Evolutionary conservation across 2,888 invertebrate species (phyloP), one percentile per base, ranked within the genome.

Genomic region (Drosophila yooni): DNA sequence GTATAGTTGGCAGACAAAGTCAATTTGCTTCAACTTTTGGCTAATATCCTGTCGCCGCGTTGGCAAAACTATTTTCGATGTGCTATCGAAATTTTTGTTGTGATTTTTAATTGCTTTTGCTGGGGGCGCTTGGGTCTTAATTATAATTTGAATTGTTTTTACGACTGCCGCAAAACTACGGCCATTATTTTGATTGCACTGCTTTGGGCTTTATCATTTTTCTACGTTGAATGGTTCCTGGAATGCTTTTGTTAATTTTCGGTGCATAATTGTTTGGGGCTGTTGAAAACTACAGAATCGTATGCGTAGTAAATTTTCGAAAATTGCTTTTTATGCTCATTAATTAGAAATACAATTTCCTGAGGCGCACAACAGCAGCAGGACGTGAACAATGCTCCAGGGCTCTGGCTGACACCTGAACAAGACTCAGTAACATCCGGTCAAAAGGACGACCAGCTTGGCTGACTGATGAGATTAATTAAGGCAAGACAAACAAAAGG

Each of bases 381-480:
- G 74, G 64, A 79, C 29, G 57, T 65, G 72, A 59, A 74, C 73
- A 74, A 66, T 70, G 77, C 82, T 71, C 78, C 36, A 59, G 85
- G 82, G 73, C 76, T 31, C 52, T 34, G 58, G 61, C 73, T 76
- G 85, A 84, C 84, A 87, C 88, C 88, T 84, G 88, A 69, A 67
- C 66, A 79, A 65, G 64, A 79, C 71, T 81, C 76, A 58, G 81
- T 81, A 79, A 88, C 83, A 84, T 88, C 84, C 88, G 88, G 83
- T 76, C 73, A 83, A 83, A 76, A 72, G 86, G 83, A 84, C 74
- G 52, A 53, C 74, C 73, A 82, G 76, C 76, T 79, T 67, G 65
- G 54, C 82, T 70, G 76, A 86, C 88, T 86, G 88, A 86, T 85
- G 85, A 88, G 85, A 86, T 86, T 86, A 86, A 86, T 86, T 86